Conservation (phyloP, 2,113 vertebrate genomes). For the Colossoma macropomum region DNA sequence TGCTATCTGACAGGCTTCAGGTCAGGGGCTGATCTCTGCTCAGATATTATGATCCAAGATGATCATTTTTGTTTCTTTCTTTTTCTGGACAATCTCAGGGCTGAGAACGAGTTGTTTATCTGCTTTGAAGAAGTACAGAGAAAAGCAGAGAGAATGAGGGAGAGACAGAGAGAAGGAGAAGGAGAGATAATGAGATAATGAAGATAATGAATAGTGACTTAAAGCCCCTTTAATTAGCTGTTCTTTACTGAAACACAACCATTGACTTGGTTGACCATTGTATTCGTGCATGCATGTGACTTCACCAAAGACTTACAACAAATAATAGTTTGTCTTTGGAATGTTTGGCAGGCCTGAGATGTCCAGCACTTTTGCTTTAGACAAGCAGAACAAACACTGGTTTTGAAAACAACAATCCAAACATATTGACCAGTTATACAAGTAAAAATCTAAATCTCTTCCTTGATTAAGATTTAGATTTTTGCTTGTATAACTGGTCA, state of each 20-base stretch:
- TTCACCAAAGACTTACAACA: background rate
- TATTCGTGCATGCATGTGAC: background rate
- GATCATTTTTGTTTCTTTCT: background rate
- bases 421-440: background rate
- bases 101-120: background rate
- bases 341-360: background rate
- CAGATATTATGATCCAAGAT: background rate
- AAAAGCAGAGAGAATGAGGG: background rate
- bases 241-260: background rate
- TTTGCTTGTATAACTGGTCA: background rate
- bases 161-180: background rate
- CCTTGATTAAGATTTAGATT: too few relatives aligned
- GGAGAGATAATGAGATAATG: background rate
- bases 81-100: conserved; percentile 4
- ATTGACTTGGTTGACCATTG: too few relatives aligned
- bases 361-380: background rate
- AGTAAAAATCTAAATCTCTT: background rate
- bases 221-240: background rate
- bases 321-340: background rate
- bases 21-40: conserved; percentile 1
- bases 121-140: background rate
- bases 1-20: conserved; percentile 4
- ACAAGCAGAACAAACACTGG: background rate
- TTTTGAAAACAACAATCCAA: background rate
- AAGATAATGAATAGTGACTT: background rate